Evolutionary conservation across 2,797 vertebrate genomes (phyloP).

Genomic region (Hypotaenidia okinawae): DNA sequence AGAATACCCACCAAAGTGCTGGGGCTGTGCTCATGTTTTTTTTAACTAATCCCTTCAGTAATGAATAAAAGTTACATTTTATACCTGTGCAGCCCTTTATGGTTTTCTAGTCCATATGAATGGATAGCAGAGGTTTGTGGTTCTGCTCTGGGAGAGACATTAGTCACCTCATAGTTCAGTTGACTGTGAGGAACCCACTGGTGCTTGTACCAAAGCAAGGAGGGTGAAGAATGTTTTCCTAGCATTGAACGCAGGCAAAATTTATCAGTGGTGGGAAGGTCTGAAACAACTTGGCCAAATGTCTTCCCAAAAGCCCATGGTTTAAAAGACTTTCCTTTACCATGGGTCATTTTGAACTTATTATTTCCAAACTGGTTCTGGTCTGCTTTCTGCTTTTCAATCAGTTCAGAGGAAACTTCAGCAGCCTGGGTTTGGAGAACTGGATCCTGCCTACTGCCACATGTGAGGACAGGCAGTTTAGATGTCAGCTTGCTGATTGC

Average conservation of each 20-base stretch:
- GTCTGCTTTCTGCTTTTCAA: not conserved
- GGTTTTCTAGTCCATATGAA: not conserved
- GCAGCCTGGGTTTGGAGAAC: not conserved
- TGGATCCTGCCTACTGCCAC: not conserved
- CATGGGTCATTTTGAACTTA: not conserved
- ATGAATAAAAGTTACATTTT: not conserved
- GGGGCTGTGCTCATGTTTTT: accelerated
- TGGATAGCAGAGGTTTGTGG: not conserved
- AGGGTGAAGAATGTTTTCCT: not conserved
- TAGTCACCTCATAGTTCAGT: not conserved
- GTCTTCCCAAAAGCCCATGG: not conserved
- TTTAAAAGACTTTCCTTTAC: not conserved
- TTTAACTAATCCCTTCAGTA: not conserved
- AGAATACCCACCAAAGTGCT: not conserved
- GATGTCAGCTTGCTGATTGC: constrained; percentile 15
- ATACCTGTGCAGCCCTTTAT: not conserved
- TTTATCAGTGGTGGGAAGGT: not conserved
- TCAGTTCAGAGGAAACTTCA: not conserved
- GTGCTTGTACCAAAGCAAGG: not conserved
- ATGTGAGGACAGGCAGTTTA: not conserved
- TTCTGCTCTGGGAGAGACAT: not conserved
- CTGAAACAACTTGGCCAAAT: accelerated
- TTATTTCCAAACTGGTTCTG: not conserved
- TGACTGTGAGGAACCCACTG: not conserved
- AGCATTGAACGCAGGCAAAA: accelerated